Base-by-base conservation (phyloP, 2,797 vertebrate genomes). In the Lepilemur ruficaudatus region DNA sequence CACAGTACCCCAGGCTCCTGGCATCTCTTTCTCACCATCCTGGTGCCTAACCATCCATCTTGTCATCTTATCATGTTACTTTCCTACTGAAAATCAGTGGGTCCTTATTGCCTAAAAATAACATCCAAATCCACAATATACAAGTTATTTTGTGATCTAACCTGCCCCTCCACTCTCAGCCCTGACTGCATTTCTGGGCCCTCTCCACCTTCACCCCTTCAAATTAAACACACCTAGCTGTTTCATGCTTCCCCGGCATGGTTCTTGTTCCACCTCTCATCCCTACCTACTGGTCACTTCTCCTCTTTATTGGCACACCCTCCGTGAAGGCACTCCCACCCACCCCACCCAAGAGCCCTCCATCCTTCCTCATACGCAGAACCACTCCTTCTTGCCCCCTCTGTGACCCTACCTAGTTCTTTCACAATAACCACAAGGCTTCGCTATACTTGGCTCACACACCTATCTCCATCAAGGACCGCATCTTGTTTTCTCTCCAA, bases 401-500 rank as follows among this genome's bases (percentile, higher is more conserved):
- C 46, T 94, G 57, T 82, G 88, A 93, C 32, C 55, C 69, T 69
- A 50, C 50, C 72, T 38, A 43, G 15, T 88, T 76, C 73, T 95
- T 95, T 92, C 63, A 67, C 52, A 91, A 43, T 57, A 83, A 87
- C 76, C 55, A 0, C 75, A 82, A 69, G 61, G 46, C 79, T 83
- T 94, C 91, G 18, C 0, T 78, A 69, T 50, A 48, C 80, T 94
- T 96, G 86, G 43, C 48, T 85, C 86, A 38, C 43, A 55, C 20
- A 38, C 52, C 30, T n/a, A 2, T 94, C 61, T 89, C 15, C 11
- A 65, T 86, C 48, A 83, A 83, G 59, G 48, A 93, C 41, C 38
- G 32, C 14, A 35, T 94, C 82, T 96, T 87, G 3, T 65, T 93
- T 96, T 78, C 28, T 92, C 63, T 91, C 86, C 41, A 93, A 86